Conservation (phyloP, 2,797 vertebrate species). For the Fistularia tabacaria region DNA sequence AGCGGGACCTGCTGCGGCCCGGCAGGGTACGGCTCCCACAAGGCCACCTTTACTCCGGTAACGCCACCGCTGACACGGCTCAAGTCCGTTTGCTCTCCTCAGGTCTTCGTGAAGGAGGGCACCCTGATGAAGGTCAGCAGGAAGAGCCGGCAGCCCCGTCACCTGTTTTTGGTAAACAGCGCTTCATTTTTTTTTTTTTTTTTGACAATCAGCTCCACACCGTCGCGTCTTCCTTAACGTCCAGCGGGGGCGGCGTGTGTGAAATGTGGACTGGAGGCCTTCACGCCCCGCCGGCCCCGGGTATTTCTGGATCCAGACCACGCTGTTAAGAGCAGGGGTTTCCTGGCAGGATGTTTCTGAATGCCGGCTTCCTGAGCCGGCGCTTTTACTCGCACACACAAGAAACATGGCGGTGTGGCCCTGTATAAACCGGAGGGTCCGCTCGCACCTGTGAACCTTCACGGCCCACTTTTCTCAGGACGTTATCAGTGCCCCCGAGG, state of each 20-base stretch:
- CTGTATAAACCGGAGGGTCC: conserved; percentile 9
- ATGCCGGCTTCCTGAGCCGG: conserved; percentile 73
- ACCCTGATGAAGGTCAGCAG: conserved; percentile 90
- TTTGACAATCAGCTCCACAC: not conserved
- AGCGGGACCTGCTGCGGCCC: conserved; percentile 85
- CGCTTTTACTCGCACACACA: conserved; percentile 34
- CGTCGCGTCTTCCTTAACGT: too few relatives aligned
- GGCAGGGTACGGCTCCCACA: conserved; percentile 84
- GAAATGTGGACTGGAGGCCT: too few relatives aligned
- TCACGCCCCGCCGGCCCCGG: conserved; percentile 10
- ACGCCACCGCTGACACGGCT: conserved; percentile 31
- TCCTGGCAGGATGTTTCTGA: conserved; percentile 86
- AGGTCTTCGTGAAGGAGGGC: conserved; percentile 86
- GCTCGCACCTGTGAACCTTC: not conserved
- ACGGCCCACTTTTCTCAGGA: too few relatives aligned
- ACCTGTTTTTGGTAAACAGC: conserved; percentile 90
- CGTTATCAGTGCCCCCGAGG: too few relatives aligned
- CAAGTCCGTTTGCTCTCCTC: conserved; percentile 18
- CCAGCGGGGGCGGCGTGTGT: too few relatives aligned
- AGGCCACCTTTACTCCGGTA: conserved; percentile 65
- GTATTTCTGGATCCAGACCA: conserved; percentile 50
- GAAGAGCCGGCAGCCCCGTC: conserved; percentile 86
- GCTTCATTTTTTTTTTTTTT: conserved; percentile 24
- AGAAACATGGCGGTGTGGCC: conserved; percentile 53
- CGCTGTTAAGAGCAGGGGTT: conserved; percentile 71